Conservation (phyloP, 2,797 vertebrate genomes). For the Notoglanidium macrostoma region DNA sequence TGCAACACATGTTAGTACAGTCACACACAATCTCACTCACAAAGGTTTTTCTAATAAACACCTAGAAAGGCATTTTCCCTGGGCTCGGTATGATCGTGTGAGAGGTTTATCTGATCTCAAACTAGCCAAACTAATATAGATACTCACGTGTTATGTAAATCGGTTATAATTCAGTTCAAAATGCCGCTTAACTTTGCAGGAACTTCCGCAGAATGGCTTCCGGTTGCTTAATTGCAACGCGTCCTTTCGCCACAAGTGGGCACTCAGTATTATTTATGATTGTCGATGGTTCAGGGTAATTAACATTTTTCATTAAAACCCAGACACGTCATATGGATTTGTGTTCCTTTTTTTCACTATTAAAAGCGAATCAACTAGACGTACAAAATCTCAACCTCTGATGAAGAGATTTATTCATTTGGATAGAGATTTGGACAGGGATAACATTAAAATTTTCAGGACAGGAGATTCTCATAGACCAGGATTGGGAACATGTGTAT, state of each 20-base stretch:
- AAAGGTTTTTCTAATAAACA: neutral
- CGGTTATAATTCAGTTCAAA: neutral
- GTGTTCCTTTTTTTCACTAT: neutral
- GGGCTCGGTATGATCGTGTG: neutral
- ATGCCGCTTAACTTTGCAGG: neutral
- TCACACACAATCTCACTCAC: no score
- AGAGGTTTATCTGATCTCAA: neutral
- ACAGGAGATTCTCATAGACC: neutral
- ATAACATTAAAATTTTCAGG: neutral
- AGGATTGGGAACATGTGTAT: neutral
- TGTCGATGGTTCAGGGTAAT: neutral
- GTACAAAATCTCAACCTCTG: neutral
- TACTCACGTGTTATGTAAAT: neutral
- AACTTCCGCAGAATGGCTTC: neutral
- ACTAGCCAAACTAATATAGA: neutral
- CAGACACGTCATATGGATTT: neutral
- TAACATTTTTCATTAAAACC: neutral
- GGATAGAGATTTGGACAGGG: no score
- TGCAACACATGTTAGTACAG: no score
- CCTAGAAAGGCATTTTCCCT: neutral
- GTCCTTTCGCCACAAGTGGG: slow-evolving; percentile 1
- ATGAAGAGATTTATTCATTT: neutral
- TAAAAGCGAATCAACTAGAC: neutral
- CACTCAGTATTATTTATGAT: neutral
- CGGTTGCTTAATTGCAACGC: neutral